A percentile compares a stretch with the other conserved stretches of the same genome.
Evolutionary conservation across 2,797 vertebrate genomes (phyloP).

Genomic region (Telmatherina bonti): DNA sequence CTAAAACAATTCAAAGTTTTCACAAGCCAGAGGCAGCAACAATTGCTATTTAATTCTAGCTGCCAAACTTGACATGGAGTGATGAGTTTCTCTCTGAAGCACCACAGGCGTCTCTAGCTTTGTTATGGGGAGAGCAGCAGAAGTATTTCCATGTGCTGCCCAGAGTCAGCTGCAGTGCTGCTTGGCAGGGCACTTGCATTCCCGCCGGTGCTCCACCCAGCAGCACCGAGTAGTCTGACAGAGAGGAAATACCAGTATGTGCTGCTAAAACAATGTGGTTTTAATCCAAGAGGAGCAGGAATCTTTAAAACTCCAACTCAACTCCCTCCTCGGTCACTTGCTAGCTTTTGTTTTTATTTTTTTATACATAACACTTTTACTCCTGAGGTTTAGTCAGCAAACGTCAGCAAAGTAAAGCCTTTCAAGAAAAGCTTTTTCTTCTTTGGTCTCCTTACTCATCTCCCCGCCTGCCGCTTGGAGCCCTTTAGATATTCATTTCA

Average conservation of each 20-base stretch:
- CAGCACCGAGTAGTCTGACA: constrained; percentile 18
- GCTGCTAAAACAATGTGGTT: constrained; percentile 75
- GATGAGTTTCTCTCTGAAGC: neutral
- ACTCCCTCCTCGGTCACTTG: constrained; percentile 6
- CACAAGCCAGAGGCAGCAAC: neutral
- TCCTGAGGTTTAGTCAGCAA: constrained; percentile 24
- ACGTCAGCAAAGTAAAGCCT: neutral
- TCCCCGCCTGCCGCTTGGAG: neutral
- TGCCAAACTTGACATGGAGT: neutral
- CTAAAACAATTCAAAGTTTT: neutral
- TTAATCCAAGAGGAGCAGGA: constrained; percentile 51
- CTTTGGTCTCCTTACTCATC: neutral
- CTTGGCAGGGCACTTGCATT: constrained; percentile 33
- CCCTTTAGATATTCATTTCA: neutral
- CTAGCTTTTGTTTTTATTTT: neutral
- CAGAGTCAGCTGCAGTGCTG: constrained; percentile 44
- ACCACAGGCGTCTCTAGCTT: constrained; percentile 6
- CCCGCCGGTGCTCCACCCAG: constrained; percentile 60
- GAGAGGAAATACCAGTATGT: constrained; percentile 74
- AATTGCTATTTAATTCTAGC: neutral
- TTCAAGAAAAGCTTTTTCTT: fast-evolving
- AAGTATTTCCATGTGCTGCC: constrained; percentile 51
- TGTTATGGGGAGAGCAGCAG: constrained; percentile 1
- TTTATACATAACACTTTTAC: constrained; percentile 7
- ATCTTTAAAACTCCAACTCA: constrained; percentile 30